Percentiles rank a stretch among this genome's conserved stretches.
phyloP scores from a whole-genome alignment of 2,888 invertebrate genomes.

The Cephus sareptanus region DNA sequence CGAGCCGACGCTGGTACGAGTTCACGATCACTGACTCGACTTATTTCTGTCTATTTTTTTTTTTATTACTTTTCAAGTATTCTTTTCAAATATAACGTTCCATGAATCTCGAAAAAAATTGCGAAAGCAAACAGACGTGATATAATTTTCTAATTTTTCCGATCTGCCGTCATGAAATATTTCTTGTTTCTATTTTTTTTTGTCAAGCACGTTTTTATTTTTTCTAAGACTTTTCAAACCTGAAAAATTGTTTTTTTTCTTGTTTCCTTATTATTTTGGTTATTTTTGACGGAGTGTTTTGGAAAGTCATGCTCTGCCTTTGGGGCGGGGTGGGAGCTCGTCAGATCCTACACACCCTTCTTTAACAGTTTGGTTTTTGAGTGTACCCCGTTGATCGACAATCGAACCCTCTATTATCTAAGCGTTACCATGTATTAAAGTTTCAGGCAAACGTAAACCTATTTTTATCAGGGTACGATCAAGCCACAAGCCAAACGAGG shows the following conservation, averaged over 20 bases:
- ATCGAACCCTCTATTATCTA: neutral
- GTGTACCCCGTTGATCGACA: neutral
- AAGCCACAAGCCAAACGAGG: constrained; percentile 24
- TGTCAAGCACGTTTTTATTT: too few relatives aligned
- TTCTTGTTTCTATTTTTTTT: neutral
- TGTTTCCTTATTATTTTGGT: neutral
- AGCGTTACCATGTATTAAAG: neutral
- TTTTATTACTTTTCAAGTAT: neutral
- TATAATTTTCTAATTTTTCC: neutral
- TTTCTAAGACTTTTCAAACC: neutral
- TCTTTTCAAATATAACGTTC: neutral
- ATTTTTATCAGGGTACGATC: constrained; percentile 14
- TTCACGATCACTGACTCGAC: neutral
- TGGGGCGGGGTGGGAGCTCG: neutral
- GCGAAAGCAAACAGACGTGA: neutral
- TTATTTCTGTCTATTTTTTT: neutral
- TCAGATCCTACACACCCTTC: neutral
- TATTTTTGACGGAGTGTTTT: neutral
- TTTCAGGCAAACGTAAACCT: neutral
- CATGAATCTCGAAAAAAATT: neutral
- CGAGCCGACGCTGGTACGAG: neutral
- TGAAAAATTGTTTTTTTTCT: neutral
- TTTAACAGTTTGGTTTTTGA: neutral
- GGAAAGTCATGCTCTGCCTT: neutral
- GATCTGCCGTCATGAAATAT: neutral